phyloP scores from a whole-genome alignment of 2,797 vertebrate genomes.

The Apodemus agrarius region DNA sequence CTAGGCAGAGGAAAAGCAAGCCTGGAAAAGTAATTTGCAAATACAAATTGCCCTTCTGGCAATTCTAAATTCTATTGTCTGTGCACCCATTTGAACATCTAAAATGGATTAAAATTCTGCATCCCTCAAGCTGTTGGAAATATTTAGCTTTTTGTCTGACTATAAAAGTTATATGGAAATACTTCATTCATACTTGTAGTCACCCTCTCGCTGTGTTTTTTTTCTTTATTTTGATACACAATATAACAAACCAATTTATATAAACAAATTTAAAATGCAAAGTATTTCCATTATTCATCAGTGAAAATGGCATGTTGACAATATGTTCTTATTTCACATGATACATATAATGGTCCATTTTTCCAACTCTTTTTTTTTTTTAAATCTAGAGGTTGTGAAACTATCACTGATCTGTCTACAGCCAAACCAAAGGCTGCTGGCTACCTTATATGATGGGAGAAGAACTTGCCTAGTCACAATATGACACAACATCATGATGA shows the following conservation, averaged over 20 bases:
- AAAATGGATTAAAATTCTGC: neutral
- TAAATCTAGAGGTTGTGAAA: neutral
- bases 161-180: neutral
- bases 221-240: constrained; percentile 49
- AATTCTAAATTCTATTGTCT: constrained; percentile 43
- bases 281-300: neutral
- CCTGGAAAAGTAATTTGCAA: constrained; percentile 51
- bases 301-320: neutral
- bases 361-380: neutral
- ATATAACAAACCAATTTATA: neutral
- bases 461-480: neutral
- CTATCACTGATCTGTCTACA: neutral
- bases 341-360: neutral
- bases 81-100: neutral
- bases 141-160: constrained; percentile 28
- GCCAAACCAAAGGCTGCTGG: neutral
- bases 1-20: constrained; percentile 61
- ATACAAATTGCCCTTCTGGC: constrained; percentile 12
- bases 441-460: neutral
- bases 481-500: neutral
- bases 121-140: constrained; percentile 15
- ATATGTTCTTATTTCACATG: neutral
- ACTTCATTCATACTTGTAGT: neutral
- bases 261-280: neutral
- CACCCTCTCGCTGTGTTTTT: neutral